phyloP scores from a whole-genome alignment of 2,113 vertebrate genomes.

The Oceanodroma tethys region DNA sequence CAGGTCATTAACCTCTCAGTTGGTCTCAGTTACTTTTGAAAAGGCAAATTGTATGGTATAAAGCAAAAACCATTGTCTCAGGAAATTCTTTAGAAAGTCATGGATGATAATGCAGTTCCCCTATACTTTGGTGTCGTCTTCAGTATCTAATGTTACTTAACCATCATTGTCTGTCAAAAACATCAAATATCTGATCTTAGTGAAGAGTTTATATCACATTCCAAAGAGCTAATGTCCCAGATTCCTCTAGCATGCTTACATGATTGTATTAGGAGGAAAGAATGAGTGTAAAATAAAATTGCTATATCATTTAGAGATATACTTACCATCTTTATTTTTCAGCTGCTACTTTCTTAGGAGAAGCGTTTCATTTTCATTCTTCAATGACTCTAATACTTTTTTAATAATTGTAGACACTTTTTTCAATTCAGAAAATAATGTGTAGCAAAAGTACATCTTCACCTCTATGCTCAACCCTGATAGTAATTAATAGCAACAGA shows the following conservation, averaged over 20 bases:
- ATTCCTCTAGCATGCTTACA: not conserved
- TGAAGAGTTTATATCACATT: not conserved
- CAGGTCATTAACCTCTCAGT: no score
- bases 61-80: not conserved
- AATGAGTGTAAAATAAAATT: not conserved
- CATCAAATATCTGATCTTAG: not conserved
- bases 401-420: not conserved
- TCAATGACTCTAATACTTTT: not conserved
- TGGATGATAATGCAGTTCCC: not conserved
- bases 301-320: not conserved
- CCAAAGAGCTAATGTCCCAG: not conserved
- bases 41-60: not conserved
- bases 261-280: not conserved
- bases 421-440: not conserved
- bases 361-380: not conserved
- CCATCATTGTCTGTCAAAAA: not conserved
- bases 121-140: not conserved
- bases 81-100: not conserved
- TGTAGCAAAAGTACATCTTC: not conserved
- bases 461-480: not conserved
- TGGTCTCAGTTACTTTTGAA: not conserved
- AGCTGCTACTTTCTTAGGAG: not conserved
- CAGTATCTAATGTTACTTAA: not conserved
- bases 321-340: not conserved
- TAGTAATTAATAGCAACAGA: not conserved